A percentile compares a stretch with the other conserved stretches of the same genome.
These are phyloP conservation scores for Podocnemis expansa DNA, from an alignment of 2,113 vertebrate species.

Conservation along the genomic window DNA sequence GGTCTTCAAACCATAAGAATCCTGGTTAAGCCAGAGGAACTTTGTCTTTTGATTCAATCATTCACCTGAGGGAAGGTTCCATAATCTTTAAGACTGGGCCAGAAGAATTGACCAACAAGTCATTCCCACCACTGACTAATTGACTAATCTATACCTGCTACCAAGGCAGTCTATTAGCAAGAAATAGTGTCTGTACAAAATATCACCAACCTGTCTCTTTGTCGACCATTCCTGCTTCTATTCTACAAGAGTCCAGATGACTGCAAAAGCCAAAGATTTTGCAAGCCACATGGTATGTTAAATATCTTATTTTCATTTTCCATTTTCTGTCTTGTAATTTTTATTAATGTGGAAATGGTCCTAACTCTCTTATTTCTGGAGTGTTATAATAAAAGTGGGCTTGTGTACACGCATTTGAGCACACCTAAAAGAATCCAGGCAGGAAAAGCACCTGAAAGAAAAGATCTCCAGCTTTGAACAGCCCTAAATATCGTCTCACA, in stretches of 20 bases:
- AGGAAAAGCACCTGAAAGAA: background rate
- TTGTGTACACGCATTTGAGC: background rate
- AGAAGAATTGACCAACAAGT: too few relatives aligned
- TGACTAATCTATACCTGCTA: background rate
- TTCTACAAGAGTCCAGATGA: background rate
- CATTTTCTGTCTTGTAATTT: background rate
- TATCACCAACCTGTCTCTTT: background rate
- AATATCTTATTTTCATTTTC: background rate
- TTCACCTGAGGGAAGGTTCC: too few relatives aligned
- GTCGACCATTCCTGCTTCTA: background rate
- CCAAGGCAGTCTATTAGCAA: background rate
- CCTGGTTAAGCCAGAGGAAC: too few relatives aligned
- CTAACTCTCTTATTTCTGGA: background rate
- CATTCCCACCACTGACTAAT: too few relatives aligned
- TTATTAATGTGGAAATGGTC: fast-evolving
- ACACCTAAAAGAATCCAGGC: background rate
- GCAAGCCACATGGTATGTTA: background rate
- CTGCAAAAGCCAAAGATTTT: background rate
- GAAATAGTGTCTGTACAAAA: fast-evolving
- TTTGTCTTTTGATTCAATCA: too few relatives aligned
- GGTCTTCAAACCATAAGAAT: too few relatives aligned
- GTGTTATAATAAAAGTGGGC: background rate
- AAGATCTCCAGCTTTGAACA: background rate
- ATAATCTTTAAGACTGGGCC: too few relatives aligned
- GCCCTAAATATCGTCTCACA: background rate